Percentiles rank a stretch among this genome's conserved stretches.
These are phyloP conservation scores for Leguminivora glycinivorella DNA, from an alignment of 1,140 invertebrate genomes.

Conservation along the genomic window DNA sequence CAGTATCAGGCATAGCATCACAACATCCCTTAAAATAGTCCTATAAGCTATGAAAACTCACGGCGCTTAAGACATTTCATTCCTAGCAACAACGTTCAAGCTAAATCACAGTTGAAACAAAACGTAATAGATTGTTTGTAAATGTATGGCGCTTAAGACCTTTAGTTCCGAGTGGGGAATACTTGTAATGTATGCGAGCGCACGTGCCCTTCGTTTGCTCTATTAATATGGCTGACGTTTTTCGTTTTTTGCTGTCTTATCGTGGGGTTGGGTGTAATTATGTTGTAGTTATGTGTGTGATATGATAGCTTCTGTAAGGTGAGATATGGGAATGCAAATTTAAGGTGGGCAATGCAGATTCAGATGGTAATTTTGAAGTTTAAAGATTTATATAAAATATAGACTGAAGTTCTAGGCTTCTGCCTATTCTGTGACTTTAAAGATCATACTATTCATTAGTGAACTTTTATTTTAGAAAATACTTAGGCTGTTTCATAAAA, in stretches of 20 bases:
- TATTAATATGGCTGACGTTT: neutral
- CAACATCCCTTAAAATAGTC: neutral
- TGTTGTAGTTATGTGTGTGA: neutral
- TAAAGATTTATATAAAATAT: too few relatives aligned
- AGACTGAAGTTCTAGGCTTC: too few relatives aligned
- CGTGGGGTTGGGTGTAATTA: slow-evolving; percentile 1
- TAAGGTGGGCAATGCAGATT: too few relatives aligned
- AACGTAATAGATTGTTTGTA: neutral
- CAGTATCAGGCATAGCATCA: neutral
- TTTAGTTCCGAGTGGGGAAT: neutral
- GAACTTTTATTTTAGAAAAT: too few relatives aligned
- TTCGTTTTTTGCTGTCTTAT: slow-evolving; percentile 6
- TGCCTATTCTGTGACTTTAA: too few relatives aligned
- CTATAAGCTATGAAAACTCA: neutral
- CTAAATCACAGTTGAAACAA: neutral
- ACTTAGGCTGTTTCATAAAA: too few relatives aligned
- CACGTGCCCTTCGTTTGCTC: neutral
- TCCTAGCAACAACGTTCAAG: neutral
- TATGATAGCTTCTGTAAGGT: too few relatives aligned
- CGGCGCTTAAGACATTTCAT: neutral
- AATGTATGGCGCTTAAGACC: neutral
- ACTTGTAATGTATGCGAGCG: slow-evolving; percentile 9
- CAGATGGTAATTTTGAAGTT: too few relatives aligned
- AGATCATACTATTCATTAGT: too few relatives aligned
- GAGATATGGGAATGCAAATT: too few relatives aligned